phyloP scores from a whole-genome alignment of 2,797 vertebrate genomes.

The Onychomys torridus region DNA sequence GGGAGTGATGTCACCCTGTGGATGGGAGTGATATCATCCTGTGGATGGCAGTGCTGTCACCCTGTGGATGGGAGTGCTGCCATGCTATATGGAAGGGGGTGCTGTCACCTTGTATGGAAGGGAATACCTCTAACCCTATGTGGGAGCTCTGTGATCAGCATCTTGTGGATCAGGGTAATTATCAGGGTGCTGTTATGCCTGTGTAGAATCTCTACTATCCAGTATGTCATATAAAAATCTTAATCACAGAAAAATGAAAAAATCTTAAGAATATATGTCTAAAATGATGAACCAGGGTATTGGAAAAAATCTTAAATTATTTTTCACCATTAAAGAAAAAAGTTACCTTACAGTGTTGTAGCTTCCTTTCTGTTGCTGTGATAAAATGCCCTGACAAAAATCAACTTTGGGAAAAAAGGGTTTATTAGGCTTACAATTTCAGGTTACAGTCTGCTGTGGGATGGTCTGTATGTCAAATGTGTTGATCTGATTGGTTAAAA shows the following conservation, averaged over 20 bases:
- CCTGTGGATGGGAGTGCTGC: not conserved
- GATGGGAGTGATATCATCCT: not conserved
- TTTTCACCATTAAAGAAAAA: not conserved
- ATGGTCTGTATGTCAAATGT: too few species aligned
- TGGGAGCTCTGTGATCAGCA: not conserved
- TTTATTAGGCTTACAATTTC: not conserved
- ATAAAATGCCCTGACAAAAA: not conserved
- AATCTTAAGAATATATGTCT: not conserved
- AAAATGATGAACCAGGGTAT: not conserved
- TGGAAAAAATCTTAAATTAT: not conserved
- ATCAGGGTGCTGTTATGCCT: not conserved
- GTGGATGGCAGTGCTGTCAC: not conserved
- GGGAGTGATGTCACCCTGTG: not conserved
- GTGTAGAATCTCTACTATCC: not conserved
- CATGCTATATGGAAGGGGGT: too few species aligned
- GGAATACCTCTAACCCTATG: not conserved
- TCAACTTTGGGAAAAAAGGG: not conserved
- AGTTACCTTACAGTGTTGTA: not conserved
- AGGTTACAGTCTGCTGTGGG: not conserved
- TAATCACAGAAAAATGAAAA: conserved; percentile 1
- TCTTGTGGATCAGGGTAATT: not conserved
- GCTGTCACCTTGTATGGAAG: not conserved
- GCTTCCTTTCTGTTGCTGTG: not conserved
- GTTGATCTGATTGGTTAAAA: too few species aligned
- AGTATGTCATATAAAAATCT: not conserved